phyloP scores from a whole-genome alignment of 2,113 vertebrate species.

The Mugil cephalus region DNA sequence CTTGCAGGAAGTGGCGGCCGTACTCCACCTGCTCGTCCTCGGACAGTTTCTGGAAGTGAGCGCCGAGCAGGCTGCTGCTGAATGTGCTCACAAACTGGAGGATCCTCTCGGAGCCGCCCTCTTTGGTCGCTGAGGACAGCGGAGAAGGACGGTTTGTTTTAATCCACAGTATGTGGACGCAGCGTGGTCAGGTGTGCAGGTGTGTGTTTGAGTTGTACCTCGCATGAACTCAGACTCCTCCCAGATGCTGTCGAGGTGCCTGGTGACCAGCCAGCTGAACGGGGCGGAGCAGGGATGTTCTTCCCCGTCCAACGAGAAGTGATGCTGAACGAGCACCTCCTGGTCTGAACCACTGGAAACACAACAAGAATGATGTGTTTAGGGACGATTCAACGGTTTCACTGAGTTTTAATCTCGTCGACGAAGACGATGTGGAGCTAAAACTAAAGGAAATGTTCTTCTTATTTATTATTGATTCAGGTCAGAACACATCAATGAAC shows the following conservation, averaged over 20 bases:
- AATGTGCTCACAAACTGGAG: constrained; percentile 76
- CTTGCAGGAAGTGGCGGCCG: constrained; percentile 64
- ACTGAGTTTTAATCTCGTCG: too few species aligned
- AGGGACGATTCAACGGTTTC: too few species aligned
- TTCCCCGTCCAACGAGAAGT: constrained; percentile 63
- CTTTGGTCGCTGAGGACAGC: constrained; percentile 57
- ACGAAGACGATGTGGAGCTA: too few species aligned
- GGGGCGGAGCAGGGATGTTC: constrained; percentile 64
- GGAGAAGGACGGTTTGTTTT: background rate
- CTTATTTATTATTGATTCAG: too few species aligned
- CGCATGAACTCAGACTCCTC: constrained; percentile 81
- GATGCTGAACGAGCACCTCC: constrained; percentile 75
- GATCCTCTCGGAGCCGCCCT: constrained; percentile 58
- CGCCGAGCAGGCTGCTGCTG: constrained; percentile 64
- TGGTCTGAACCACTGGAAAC: constrained; percentile 63
- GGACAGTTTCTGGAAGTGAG: constrained; percentile 66
- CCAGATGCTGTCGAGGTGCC: constrained; percentile 77
- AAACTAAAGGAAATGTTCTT: too few species aligned
- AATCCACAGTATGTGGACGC: accelerated
- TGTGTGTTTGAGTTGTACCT: constrained; percentile 49
- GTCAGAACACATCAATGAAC: too few species aligned
- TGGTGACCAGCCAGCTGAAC: constrained; percentile 81
- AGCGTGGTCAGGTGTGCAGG: background rate
- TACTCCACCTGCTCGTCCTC: constrained; percentile 52
- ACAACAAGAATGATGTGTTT: too few species aligned